These are phyloP conservation scores for Drosophila nr. perissopoda DNA, from an alignment of 2,888 invertebrate species.

Conservation along the genomic window DNA sequence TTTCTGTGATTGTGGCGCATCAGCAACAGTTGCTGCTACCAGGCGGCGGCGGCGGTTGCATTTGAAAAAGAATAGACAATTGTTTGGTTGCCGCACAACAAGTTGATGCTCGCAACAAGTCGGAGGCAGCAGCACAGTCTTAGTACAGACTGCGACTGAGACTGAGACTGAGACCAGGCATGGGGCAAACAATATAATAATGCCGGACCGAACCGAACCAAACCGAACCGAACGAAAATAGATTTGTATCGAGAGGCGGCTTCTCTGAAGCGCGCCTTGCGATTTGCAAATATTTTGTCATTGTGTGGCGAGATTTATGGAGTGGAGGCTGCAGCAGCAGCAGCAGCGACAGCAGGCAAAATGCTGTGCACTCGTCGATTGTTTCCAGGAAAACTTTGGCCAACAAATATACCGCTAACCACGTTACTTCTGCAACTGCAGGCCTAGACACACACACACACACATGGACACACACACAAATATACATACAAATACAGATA, in stretches of 20 bases:
- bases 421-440: conserved; percentile 45
- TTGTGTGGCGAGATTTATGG: conserved; percentile 83
- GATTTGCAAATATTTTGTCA: conserved; percentile 84
- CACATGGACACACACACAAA: neutral
- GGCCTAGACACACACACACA: conserved; percentile 43
- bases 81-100: conserved; percentile 74
- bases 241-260: conserved; percentile 83
- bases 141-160: conserved; percentile 1
- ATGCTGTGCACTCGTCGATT: conserved; percentile 69
- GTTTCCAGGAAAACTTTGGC: conserved; percentile 75
- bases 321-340: conserved; percentile 71
- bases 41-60: conserved; percentile 72
- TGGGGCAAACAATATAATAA: conserved; percentile 59
- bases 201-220: conserved; percentile 42
- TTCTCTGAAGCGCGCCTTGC: conserved; percentile 82
- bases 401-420: conserved; percentile 65
- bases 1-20: conserved; percentile 41
- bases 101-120: conserved; percentile 61
- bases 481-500: conserved; percentile 1
- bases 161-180: conserved; percentile 23
- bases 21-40: conserved; percentile 55
- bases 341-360: conserved; percentile 50
- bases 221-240: conserved; percentile 69
- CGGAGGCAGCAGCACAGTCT: conserved; percentile 10
- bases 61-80: conserved; percentile 79